These are phyloP conservation scores for Ferdinandea cuprea DNA, from an alignment of 2,888 invertebrate genomes.

Conservation along the genomic window DNA sequence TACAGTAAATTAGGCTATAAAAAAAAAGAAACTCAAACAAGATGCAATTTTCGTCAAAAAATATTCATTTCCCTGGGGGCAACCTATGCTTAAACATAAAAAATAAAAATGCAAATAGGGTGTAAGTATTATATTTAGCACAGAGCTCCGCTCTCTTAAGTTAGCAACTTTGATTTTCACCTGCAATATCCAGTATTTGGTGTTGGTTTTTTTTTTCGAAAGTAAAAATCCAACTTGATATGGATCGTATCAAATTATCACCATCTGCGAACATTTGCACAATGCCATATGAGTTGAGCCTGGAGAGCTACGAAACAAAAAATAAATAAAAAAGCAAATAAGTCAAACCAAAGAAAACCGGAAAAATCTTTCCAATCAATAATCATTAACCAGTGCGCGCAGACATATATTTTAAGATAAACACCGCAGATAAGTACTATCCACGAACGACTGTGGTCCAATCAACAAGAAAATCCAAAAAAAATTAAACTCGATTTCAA, in stretches of 20 bases:
- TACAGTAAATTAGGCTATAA: slow-evolving; percentile 19
- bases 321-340: background rate
- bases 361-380: slow-evolving; percentile 37
- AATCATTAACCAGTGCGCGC: slow-evolving; percentile 44
- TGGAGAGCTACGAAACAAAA: background rate
- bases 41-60: background rate
- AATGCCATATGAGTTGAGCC: background rate
- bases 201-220: slow-evolving; percentile 10
- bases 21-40: slow-evolving; percentile 3
- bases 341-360: slow-evolving; percentile 2
- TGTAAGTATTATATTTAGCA: background rate
- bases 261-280: slow-evolving; percentile 10
- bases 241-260: slow-evolving; percentile 37
- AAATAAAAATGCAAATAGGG: background rate
- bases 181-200: slow-evolving; percentile 11
- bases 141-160: background rate
- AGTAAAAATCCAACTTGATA: slow-evolving; percentile 42
- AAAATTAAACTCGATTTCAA: slow-evolving; percentile 33
- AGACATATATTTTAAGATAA: slow-evolving; percentile 42
- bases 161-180: slow-evolving; percentile 11
- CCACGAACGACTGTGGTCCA: slow-evolving; percentile 1
- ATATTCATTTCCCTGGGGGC: background rate
- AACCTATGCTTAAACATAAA: slow-evolving; percentile 20
- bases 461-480: slow-evolving; percentile 21
- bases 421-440: slow-evolving; percentile 36